These are phyloP conservation scores for Eurytoma californica DNA, from an alignment of 2,888 invertebrate species.

Conservation along the genomic window DNA sequence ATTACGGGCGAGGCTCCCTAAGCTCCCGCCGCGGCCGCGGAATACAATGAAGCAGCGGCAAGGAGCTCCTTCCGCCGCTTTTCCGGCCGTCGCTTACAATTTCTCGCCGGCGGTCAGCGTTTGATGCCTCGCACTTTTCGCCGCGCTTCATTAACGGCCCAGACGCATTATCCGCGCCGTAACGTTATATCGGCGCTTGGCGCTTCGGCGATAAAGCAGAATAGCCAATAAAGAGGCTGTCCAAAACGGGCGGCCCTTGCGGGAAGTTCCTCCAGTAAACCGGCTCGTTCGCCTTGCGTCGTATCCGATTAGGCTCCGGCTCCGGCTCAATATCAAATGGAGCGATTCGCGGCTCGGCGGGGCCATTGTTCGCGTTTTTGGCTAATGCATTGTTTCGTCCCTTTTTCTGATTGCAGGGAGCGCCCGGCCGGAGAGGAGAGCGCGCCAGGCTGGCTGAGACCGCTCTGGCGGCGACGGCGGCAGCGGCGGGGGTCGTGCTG, in stretches of 20 bases:
- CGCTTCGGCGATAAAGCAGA: conserved; percentile 18
- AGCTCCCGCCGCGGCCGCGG: conserved; percentile 1
- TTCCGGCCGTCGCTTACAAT: no score
- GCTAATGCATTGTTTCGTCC: conserved; percentile 45
- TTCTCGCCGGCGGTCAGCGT: no score
- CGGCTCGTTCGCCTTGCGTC: conserved; percentile 8
- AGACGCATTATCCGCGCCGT: neutral
- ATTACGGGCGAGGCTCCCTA: conserved; percentile 19
- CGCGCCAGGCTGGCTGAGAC: conserved; percentile 21
- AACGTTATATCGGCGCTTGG: neutral
- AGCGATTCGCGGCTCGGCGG: neutral
- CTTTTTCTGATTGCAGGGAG: conserved; percentile 28
- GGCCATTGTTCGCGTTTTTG: conserved; percentile 16
- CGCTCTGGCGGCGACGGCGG: neutral
- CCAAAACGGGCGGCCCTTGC: conserved; percentile 20
- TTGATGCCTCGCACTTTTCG: neutral
- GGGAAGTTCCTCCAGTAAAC: conserved; percentile 26
- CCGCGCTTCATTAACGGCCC: conserved; percentile 14
- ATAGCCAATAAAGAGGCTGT: conserved; percentile 27
- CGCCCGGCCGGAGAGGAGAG: neutral
- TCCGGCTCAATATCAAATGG: no score
- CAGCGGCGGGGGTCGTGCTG: neutral
- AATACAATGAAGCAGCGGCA: conserved; percentile 1
- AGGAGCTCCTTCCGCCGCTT: neutral
- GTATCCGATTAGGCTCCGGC: conserved; percentile 28